Percentiles rank a stretch among this genome's conserved stretches.
These are phyloP conservation scores for Leptopilina myrica DNA, from an alignment of 2,888 invertebrate species.

Conservation along the genomic window DNA sequence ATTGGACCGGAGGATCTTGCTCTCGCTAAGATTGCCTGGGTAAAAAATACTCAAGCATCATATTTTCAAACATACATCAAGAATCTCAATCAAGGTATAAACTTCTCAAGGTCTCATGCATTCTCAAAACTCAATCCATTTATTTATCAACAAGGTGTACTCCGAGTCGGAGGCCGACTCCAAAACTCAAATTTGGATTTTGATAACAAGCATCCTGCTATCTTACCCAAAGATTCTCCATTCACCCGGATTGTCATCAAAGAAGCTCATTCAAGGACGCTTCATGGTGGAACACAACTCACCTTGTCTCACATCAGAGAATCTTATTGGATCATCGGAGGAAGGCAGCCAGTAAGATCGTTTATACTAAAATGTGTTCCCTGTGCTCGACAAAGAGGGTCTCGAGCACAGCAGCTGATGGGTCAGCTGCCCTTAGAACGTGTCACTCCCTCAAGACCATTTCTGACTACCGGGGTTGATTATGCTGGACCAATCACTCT, in stretches of 20 bases:
- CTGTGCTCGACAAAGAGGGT: not conserved
- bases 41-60: not conserved
- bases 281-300: slow-evolving; percentile 45
- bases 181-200: not conserved
- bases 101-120: not conserved
- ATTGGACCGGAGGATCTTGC: not conserved
- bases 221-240: slow-evolving; percentile 43
- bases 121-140: not conserved
- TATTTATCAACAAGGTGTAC: no score
- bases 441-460: slow-evolving; percentile 17
- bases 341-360: slow-evolving; percentile 15
- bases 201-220: slow-evolving; percentile 2
- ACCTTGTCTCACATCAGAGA: slow-evolving; percentile 21
- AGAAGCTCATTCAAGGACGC: slow-evolving; percentile 45
- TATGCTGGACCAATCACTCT: slow-evolving; percentile 58
- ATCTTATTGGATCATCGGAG: slow-evolving; percentile 53
- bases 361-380: not conserved
- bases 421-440: not conserved
- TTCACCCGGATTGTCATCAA: slow-evolving; percentile 47
- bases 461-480: slow-evolving; percentile 51
- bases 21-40: not conserved
- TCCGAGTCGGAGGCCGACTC: no score
- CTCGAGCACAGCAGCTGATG: not conserved
- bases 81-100: not conserved
- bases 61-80: not conserved